Evolutionary conservation across 2,113 vertebrate genomes (phyloP).

Genomic region (Corythornis vintsioides): DNA sequence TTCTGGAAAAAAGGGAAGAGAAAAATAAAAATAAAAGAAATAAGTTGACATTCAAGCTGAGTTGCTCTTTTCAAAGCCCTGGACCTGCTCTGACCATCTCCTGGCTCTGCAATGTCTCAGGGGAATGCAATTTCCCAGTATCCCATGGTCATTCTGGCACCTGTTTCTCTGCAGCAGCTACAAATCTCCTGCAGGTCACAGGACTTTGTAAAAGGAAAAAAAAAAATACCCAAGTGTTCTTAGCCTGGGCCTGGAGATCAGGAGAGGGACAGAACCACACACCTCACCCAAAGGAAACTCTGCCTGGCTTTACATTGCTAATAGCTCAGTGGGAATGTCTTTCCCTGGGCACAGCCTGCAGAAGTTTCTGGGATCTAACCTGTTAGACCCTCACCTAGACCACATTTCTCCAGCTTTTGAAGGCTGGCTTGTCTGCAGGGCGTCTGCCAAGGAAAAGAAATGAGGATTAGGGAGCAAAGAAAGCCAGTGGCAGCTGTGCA

Average conservation of each 20-base stretch:
- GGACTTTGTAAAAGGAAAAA: not conserved
- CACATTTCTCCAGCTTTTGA: constrained; percentile 39
- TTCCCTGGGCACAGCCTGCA: constrained; percentile 22
- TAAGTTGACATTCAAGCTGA: not conserved
- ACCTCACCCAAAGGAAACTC: constrained; percentile 59
- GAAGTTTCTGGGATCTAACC: constrained; percentile 55
- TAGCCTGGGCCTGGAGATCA: not conserved
- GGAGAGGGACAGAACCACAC: constrained; percentile 18
- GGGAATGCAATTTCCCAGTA: constrained; percentile 36
- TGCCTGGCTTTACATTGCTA: constrained; percentile 27
- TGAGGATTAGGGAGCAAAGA: constrained; percentile 53
- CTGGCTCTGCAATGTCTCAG: not conserved
- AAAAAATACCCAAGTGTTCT: not conserved
- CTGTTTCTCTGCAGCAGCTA: not conserved
- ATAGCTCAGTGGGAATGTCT: constrained; percentile 41
- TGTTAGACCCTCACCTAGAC: constrained; percentile 57
- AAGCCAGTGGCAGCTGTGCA: constrained; percentile 67
- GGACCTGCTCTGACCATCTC: constrained; percentile 10
- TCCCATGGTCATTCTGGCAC: constrained; percentile 37
- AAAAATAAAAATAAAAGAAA: not conserved
- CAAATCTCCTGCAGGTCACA: constrained; percentile 45
- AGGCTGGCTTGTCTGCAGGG: constrained; percentile 35
- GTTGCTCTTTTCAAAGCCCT: constrained; percentile 19
- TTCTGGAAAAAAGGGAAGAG: not conserved
- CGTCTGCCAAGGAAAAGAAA: constrained; percentile 69